Percentiles rank a stretch among this genome's conserved stretches.
These are phyloP conservation scores for Ornithoptera alexandrae DNA, from an alignment of 2,888 invertebrate genomes.

Conservation along the genomic window DNA sequence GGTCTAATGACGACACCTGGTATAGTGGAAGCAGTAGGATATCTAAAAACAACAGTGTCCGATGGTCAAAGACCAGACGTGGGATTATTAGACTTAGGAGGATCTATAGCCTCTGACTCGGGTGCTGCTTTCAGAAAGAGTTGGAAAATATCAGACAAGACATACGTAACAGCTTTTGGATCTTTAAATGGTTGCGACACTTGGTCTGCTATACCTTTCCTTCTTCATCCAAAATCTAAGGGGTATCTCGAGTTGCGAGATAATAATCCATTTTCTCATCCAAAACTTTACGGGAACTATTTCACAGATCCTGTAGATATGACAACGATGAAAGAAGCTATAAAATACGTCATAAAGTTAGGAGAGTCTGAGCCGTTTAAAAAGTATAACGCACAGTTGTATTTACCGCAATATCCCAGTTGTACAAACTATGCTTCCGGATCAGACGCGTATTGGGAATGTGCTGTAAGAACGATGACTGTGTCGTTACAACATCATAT, in stretches of 20 bases:
- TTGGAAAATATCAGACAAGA: conserved; percentile 79
- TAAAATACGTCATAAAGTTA: conserved; percentile 81
- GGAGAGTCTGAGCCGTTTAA: conserved; percentile 81
- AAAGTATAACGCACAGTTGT: conserved; percentile 75
- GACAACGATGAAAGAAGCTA: conserved; percentile 78
- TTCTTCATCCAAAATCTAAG: conserved; percentile 86
- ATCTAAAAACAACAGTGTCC: conserved; percentile 80
- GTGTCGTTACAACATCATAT: conserved; percentile 82
- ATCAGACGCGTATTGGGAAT: conserved; percentile 85
- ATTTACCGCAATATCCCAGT: conserved; percentile 75
- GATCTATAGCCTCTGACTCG: conserved; percentile 81
- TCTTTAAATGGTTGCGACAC: conserved; percentile 79
- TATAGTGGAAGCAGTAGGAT: conserved; percentile 83
- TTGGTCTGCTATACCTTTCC: conserved; percentile 84
- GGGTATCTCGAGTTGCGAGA: conserved; percentile 86
- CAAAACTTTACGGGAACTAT: conserved; percentile 89
- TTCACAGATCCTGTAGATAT: conserved; percentile 83
- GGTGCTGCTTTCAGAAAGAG: conserved; percentile 75
- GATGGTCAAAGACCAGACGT: conserved; percentile 82
- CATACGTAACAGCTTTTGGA: conserved; percentile 78
- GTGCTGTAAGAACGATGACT: conserved; percentile 80
- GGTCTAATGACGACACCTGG: conserved; percentile 82
- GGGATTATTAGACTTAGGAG: conserved; percentile 82
- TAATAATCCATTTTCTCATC: conserved; percentile 86
- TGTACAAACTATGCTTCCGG: conserved; percentile 74